Percentiles rank a stretch among this genome's conserved stretches.
Evolutionary conservation across 1,140 invertebrate genomes (phyloP).

Genomic region (Vanessa atalanta): DNA sequence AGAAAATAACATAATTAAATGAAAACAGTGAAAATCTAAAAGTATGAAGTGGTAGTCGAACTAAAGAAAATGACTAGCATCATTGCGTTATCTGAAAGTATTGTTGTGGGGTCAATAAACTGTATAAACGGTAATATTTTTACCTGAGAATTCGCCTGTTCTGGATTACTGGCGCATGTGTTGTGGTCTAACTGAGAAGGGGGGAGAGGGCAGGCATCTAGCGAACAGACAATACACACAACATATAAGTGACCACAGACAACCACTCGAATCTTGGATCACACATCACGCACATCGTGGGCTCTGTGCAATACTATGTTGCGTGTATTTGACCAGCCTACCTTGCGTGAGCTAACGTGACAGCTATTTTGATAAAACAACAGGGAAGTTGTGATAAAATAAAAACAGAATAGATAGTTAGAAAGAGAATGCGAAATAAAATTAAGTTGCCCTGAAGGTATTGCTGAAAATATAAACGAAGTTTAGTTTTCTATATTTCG

Average conservation of each 20-base stretch:
- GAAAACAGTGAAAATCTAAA: constrained; percentile 72
- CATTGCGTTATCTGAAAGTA: constrained; percentile 77
- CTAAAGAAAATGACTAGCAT: constrained; percentile 72
- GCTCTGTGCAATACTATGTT: constrained; percentile 74
- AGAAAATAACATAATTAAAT: constrained; percentile 52
- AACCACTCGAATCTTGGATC: constrained; percentile 79
- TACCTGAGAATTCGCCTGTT: constrained; percentile 82
- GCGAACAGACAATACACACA: constrained; percentile 83
- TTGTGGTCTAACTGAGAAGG: constrained; percentile 85
- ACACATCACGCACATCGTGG: constrained; percentile 76
- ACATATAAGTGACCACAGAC: constrained; percentile 81
- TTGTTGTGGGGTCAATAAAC: constrained; percentile 71
- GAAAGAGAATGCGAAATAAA: constrained; percentile 65
- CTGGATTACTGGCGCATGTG: constrained; percentile 82
- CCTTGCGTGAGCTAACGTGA: constrained; percentile 55
- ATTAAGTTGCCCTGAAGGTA: constrained; percentile 44
- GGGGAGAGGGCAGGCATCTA: constrained; percentile 86
- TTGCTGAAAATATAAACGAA: constrained; percentile 33
- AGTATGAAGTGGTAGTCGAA: constrained; percentile 75
- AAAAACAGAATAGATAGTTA: constrained; percentile 72
- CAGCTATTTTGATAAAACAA: constrained; percentile 36
- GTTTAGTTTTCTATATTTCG: constrained; percentile 27
- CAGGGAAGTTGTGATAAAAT: constrained; percentile 54
- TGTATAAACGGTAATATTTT: constrained; percentile 73
- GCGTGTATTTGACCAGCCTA: constrained; percentile 77